A percentile compares a stretch with the other conserved stretches of the same genome.
phyloP scores from a whole-genome alignment of 2,888 invertebrate genomes.

The Diloba caeruleocephala region DNA sequence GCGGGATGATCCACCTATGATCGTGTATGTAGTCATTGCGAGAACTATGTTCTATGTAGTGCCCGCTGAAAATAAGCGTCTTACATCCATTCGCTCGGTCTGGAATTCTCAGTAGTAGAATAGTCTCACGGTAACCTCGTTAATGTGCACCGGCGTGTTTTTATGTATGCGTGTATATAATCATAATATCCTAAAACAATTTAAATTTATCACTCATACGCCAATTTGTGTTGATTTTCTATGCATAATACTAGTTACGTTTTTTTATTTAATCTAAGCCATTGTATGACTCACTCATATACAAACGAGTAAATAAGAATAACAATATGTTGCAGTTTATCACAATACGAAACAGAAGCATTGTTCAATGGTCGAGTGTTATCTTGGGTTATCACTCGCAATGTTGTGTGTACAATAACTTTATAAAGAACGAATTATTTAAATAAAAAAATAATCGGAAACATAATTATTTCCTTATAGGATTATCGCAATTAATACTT shows the following conservation, averaged over 20 bases:
- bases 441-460: neutral
- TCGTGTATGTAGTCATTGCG: too few relatives aligned
- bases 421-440: constrained; percentile 15
- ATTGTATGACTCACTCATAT: constrained; percentile 5
- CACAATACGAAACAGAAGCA: constrained; percentile 23
- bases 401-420: constrained; percentile 6
- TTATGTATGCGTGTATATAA: too few relatives aligned
- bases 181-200: too few relatives aligned
- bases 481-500: constrained; percentile 16
- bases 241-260: too few relatives aligned
- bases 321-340: constrained; percentile 44
- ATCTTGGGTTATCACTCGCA: constrained; percentile 49
- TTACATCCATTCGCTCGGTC: too few relatives aligned
- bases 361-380: constrained; percentile 44
- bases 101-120: too few relatives aligned
- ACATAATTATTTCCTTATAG: constrained; percentile 11
- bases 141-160: too few relatives aligned
- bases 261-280: neutral
- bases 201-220: too few relatives aligned
- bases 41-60: too few relatives aligned
- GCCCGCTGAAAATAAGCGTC: too few relatives aligned
- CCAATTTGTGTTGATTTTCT: neutral
- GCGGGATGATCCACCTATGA: too few relatives aligned
- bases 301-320: constrained; percentile 17
- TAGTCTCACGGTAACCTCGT: too few relatives aligned